Percentiles rank a stretch among this genome's conserved stretches.
Evolutionary conservation across 2,888 invertebrate species (phyloP).

Genomic region (Plebejus anna): DNA sequence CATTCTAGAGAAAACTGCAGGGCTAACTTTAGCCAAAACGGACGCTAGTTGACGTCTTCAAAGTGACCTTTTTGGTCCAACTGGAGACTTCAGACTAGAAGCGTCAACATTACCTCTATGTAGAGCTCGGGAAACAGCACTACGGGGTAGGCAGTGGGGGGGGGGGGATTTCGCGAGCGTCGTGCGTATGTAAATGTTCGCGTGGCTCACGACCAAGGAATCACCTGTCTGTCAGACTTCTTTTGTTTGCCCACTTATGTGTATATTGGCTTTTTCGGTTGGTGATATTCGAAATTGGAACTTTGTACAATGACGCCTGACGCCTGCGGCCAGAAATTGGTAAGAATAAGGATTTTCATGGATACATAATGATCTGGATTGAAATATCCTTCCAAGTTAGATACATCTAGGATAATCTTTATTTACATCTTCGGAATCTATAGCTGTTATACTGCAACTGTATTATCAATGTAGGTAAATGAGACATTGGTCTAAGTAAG

Average conservation of each 20-base stretch:
- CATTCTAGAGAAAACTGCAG: too few relatives aligned
- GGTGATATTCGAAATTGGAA: background rate
- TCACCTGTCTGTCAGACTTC: background rate
- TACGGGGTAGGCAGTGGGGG: constrained; percentile 31
- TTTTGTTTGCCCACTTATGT: background rate
- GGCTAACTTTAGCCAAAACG: too few relatives aligned
- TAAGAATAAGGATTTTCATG: too few relatives aligned
- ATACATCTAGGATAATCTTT: too few relatives aligned
- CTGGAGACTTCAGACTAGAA: constrained; percentile 35
- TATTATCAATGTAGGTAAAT: too few relatives aligned
- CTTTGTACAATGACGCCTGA: background rate
- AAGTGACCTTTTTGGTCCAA: background rate
- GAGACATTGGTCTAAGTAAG: too few relatives aligned
- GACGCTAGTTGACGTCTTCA: background rate
- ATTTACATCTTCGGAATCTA: too few relatives aligned
- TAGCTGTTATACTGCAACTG: too few relatives aligned
- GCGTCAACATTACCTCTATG: constrained; percentile 25
- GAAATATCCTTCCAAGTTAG: too few relatives aligned
- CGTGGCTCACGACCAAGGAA: constrained; percentile 32
- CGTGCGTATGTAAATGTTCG: constrained; percentile 39
- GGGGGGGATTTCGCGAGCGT: constrained; percentile 33
- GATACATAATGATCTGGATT: too few relatives aligned
- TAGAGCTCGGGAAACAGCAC: background rate
- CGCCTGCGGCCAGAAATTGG: too few relatives aligned
- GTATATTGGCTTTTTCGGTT: background rate